Evolutionary conservation across 2,113 vertebrate species (phyloP).

Genomic region (Planiliza haematocheilus): DNA sequence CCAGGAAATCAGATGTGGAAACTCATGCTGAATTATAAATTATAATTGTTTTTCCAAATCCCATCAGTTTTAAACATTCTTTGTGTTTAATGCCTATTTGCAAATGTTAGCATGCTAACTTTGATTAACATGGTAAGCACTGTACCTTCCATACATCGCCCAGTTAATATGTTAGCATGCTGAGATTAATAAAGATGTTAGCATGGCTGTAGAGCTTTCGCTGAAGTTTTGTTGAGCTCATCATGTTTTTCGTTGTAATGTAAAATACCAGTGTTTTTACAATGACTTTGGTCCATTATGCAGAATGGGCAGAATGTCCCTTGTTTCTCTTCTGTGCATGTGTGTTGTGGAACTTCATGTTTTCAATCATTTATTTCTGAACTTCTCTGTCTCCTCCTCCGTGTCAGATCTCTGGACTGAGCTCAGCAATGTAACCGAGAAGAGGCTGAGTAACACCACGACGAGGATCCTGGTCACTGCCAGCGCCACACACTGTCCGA

Average conservation of each 20-base stretch:
- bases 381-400: background rate
- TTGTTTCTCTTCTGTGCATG: background rate
- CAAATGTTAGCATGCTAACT: background rate
- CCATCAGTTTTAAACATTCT: too few species aligned
- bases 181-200: background rate
- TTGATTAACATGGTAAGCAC: background rate
- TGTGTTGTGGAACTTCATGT: background rate
- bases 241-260: too few species aligned
- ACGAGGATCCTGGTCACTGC: background rate
- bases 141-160: too few species aligned
- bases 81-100: background rate
- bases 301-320: too few species aligned
- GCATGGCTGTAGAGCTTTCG: too few species aligned
- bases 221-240: too few species aligned
- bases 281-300: background rate
- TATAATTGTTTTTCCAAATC: background rate
- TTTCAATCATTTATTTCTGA: background rate
- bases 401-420: conserved; percentile 20
- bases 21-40: background rate
- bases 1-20: background rate
- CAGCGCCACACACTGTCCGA: conserved; percentile 32
- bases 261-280: too few species aligned
- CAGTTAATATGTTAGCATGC: background rate
- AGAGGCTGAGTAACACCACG: conserved; percentile 29
- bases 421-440: conserved; percentile 21